Evolutionary conservation across 2,888 invertebrate species (phyloP).

Genomic region (Keiferia lycopersicella): DNA sequence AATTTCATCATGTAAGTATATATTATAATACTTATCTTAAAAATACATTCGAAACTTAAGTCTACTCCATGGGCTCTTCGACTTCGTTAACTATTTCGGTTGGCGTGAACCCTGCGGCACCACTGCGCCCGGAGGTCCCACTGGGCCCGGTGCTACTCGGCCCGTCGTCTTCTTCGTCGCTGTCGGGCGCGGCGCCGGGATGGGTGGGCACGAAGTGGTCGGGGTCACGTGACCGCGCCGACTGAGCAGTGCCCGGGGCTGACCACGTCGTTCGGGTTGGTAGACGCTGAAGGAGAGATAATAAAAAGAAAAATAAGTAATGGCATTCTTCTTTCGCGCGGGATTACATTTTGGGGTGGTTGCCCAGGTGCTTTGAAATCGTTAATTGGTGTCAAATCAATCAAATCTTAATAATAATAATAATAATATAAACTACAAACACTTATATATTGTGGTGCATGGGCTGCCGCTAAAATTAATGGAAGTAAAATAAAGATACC

Average conservation of each 20-base stretch:
- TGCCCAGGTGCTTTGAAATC: no score
- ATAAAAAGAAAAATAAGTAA: no score
- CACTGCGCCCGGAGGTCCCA: neutral
- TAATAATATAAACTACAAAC: no score
- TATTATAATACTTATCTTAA: neutral
- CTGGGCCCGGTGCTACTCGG: constrained; percentile 53
- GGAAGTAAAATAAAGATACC: no score
- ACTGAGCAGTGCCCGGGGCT: constrained; percentile 79
- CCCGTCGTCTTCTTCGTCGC: constrained; percentile 80
- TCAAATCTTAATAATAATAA: no score
- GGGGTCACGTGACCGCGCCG: constrained; percentile 75
- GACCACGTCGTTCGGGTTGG: constrained; percentile 68
- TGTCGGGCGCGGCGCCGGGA: constrained; percentile 85
- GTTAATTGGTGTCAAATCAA: no score
- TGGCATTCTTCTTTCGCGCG: no score
- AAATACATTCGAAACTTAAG: neutral
- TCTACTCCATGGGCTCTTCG: constrained; percentile 21
- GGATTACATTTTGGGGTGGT: no score
- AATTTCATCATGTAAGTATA: neutral
- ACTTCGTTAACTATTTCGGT: constrained; percentile 28
- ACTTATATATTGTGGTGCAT: no score
- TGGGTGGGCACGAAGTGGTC: constrained; percentile 81
- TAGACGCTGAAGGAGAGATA: neutral
- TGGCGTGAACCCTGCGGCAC: constrained; percentile 20
- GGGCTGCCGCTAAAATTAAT: no score